Conservation (phyloP, 2,888 invertebrate genomes). For the Polydesmus complanatus region DNA sequence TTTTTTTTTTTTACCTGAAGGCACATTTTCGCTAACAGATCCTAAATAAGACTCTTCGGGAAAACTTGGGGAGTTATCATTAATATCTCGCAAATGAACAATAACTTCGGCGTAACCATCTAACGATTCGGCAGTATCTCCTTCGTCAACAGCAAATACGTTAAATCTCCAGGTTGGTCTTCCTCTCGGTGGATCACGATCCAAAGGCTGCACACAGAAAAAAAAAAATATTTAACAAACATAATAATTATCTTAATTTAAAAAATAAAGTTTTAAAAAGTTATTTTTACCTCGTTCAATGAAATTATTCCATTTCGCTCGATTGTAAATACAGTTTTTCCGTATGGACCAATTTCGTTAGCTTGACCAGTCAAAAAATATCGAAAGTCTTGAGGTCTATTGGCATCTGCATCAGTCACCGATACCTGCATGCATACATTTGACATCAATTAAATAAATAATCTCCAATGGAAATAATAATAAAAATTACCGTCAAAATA, state of each 20-base stretch:
- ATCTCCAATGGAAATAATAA: not conserved
- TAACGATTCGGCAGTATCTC: conserved; percentile 56
- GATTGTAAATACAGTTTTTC: conserved; percentile 6
- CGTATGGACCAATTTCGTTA: conserved; percentile 10
- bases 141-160: conserved; percentile 63
- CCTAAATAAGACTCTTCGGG: conserved; percentile 21
- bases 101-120: conserved; percentile 35
- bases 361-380: conserved; percentile 23
- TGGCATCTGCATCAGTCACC: conserved; percentile 30
- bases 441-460: conserved; percentile 19
- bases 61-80: conserved; percentile 34
- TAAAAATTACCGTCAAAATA: conserved; percentile 16
- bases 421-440: conserved; percentile 25
- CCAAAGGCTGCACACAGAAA: conserved; percentile 47
- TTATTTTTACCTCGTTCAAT: conserved; percentile 16
- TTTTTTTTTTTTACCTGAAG: conserved; percentile 37
- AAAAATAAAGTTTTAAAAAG: not conserved
- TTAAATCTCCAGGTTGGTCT: conserved; percentile 58
- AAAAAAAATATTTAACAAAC: conserved; percentile 4
- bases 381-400: conserved; percentile 26
- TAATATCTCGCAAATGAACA: conserved; percentile 32
- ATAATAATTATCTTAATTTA: not conserved
- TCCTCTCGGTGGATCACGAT: conserved; percentile 79
- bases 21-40: conserved; percentile 22
- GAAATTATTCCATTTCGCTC: conserved; percentile 6